Conservation (phyloP, 2,113 vertebrate genomes). For the Hippolais icterina region DNA sequence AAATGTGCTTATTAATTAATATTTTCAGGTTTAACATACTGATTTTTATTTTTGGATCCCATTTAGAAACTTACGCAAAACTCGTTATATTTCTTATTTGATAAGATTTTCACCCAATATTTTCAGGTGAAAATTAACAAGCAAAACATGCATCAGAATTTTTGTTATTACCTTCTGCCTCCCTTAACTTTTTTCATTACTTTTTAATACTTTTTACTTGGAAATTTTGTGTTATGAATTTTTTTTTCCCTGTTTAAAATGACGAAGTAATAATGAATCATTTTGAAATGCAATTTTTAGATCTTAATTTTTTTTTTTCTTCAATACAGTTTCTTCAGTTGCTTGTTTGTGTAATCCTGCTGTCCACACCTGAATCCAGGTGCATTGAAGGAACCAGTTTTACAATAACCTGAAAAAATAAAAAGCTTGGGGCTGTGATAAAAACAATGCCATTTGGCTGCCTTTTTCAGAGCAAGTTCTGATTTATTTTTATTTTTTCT, state of each 20-base stretch:
- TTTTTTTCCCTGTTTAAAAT: background rate
- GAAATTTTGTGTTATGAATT: background rate
- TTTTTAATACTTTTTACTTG: background rate
- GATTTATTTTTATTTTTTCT: background rate
- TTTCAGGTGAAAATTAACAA: background rate
- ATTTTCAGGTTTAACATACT: background rate
- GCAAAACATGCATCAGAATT: background rate
- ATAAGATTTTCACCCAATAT: background rate
- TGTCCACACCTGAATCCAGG: background rate
- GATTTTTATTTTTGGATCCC: background rate
- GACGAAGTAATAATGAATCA: background rate
- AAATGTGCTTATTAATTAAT: background rate
- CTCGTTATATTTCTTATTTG: background rate
- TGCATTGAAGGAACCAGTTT: background rate
- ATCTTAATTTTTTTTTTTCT: background rate
- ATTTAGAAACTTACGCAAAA: background rate
- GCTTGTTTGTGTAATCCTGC: background rate
- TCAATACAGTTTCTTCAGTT: background rate
- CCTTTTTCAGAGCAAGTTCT: background rate
- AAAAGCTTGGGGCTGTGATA: background rate
- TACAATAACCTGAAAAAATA: background rate
- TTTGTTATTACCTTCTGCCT: background rate
- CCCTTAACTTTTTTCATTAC: background rate
- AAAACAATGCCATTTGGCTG: background rate
- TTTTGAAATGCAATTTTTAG: background rate